Conservation (phyloP, 2,888 invertebrate genomes). For the Lasioglossum leucozonium region DNA sequence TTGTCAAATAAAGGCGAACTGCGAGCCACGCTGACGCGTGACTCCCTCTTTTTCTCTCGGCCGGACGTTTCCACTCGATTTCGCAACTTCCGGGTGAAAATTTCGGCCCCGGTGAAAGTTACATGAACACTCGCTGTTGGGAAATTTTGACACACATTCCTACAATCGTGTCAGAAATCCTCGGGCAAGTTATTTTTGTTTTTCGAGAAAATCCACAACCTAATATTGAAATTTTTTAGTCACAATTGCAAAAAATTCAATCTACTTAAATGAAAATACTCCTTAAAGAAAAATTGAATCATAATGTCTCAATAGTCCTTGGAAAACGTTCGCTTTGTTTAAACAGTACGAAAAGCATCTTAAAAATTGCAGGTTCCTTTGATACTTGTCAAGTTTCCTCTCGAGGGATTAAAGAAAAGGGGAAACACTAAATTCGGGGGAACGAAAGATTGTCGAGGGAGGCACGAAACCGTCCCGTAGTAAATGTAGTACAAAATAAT, state of each 20-base stretch:
- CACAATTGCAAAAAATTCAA: no score
- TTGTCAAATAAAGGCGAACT: not conserved
- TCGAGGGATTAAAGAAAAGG: no score
- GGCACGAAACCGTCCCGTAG: slow-evolving; percentile 12
- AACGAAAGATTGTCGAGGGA: not conserved
- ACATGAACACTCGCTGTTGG: not conserved
- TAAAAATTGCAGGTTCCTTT: not conserved
- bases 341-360: not conserved
- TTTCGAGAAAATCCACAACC: no score
- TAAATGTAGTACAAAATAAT: slow-evolving; percentile 47
- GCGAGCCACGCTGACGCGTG: not conserved
- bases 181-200: not conserved
- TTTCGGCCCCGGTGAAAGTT: not conserved
- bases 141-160: not conserved
- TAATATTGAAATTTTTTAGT: no score
- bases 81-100: not conserved
- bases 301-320: not conserved
- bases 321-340: not conserved
- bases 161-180: not conserved
- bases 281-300: no score
- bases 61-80: not conserved
- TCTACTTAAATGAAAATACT: no score
- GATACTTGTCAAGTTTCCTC: not conserved
- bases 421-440: not conserved
- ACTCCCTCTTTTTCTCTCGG: not conserved